Percentiles rank a stretch among this genome's conserved stretches.
These are phyloP conservation scores for Bombylius major DNA, from an alignment of 2,888 invertebrate species.

Conservation along the genomic window DNA sequence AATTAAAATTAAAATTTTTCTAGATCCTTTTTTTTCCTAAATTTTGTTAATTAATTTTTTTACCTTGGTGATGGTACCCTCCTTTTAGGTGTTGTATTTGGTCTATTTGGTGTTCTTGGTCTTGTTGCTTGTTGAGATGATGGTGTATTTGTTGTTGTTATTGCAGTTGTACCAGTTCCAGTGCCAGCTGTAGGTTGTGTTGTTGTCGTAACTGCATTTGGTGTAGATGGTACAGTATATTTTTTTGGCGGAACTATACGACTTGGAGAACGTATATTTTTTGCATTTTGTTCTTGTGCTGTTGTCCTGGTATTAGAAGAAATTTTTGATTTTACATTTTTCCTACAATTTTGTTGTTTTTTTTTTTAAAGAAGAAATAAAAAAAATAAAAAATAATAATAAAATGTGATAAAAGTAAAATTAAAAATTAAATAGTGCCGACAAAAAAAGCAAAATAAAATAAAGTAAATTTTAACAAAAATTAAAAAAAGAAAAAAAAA, in stretches of 20 bases:
- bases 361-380: slow-evolving; percentile 10
- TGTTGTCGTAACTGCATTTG: slow-evolving; percentile 6
- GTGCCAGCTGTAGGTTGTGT: slow-evolving; percentile 1
- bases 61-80: slow-evolving; percentile 33
- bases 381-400: slow-evolving; percentile 10
- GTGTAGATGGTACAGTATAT: slow-evolving; percentile 25
- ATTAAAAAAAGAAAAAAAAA: no score
- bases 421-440: no score
- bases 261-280: slow-evolving; percentile 32
- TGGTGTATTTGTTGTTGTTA: slow-evolving; percentile 15
- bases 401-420: slow-evolving; percentile 1
- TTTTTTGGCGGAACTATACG: slow-evolving; percentile 35
- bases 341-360: neutral
- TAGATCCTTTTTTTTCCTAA: no score
- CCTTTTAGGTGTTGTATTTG: slow-evolving; percentile 33
- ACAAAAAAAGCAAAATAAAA: no score
- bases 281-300: slow-evolving; percentile 11
- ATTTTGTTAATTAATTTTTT: slow-evolving; percentile 3
- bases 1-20: slow-evolving; percentile 4
- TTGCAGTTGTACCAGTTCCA: slow-evolving; percentile 10
- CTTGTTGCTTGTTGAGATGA: slow-evolving; percentile 17
- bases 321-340: slow-evolving; percentile 5
- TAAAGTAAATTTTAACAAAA: no score
- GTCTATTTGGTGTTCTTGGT: slow-evolving; percentile 28
- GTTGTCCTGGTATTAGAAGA: slow-evolving; percentile 6